phyloP scores from a whole-genome alignment of 2,888 invertebrate species.

The Archips xylosteana region DNA sequence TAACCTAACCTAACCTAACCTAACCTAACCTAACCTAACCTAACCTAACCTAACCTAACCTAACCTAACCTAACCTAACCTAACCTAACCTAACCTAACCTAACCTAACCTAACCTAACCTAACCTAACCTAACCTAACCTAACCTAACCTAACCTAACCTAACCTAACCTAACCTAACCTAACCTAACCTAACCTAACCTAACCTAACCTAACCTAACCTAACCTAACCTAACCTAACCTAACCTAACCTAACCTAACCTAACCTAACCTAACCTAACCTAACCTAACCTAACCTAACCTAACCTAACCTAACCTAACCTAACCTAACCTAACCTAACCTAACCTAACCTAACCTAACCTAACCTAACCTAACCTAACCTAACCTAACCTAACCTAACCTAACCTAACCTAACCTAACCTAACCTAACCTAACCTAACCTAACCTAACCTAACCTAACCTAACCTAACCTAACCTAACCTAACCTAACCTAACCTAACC shows the following conservation, averaged over 20 bases:
- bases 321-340: constrained; percentile 35
- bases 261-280: constrained; percentile 35
- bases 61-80: constrained; percentile 34
- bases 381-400: constrained; percentile 16
- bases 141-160: constrained; percentile 47
- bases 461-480: constrained; percentile 25
- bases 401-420: constrained; percentile 31
- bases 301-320: constrained; percentile 35
- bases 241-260: constrained; percentile 35
- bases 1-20: constrained; percentile 34
- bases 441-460: constrained; percentile 28
- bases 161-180: constrained; percentile 48
- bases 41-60: constrained; percentile 38
- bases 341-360: constrained; percentile 31
- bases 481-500: constrained; percentile 23
- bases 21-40: constrained; percentile 32
- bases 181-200: constrained; percentile 48
- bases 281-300: constrained; percentile 35
- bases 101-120: constrained; percentile 8
- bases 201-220: constrained; percentile 46
- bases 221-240: constrained; percentile 25
- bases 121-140: constrained; percentile 42
- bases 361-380: not conserved
- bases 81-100: constrained; percentile 39
- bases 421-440: constrained; percentile 39